These are phyloP conservation scores for Eudasyphora cyanicolor DNA, from an alignment of 2,888 invertebrate species.

Conservation along the genomic window DNA sequence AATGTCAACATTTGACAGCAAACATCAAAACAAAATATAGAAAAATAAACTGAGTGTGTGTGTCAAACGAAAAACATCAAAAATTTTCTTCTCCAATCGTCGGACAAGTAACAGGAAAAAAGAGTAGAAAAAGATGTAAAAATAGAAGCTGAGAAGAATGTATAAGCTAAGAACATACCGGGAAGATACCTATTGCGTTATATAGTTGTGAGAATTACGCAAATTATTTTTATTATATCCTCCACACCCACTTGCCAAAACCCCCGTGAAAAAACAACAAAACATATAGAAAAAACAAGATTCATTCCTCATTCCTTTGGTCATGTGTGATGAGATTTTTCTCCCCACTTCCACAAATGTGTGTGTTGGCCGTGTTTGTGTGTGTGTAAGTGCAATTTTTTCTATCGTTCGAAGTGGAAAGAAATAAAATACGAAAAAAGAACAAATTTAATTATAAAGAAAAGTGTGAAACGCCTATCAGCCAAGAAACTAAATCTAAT, in stretches of 20 bases:
- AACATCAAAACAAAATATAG: slow-evolving; percentile 15
- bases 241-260: slow-evolving; percentile 61
- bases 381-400: slow-evolving; percentile 46
- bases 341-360: slow-evolving; percentile 36
- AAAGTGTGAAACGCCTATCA: neutral
- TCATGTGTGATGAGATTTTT: slow-evolving; percentile 55
- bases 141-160: slow-evolving; percentile 44
- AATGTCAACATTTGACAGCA: too few species aligned
- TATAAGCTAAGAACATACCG: slow-evolving; percentile 22
- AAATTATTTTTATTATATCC: slow-evolving; percentile 32
- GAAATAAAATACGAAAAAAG: slow-evolving; percentile 40
- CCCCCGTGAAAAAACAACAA: slow-evolving; percentile 10
- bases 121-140: slow-evolving; percentile 49
- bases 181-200: neutral
- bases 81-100: slow-evolving; percentile 32
- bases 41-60: slow-evolving; percentile 29
- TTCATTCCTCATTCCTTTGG: slow-evolving; percentile 59
- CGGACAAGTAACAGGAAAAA: slow-evolving; percentile 37
- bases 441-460: slow-evolving; percentile 34
- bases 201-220: slow-evolving; percentile 44
- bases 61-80: slow-evolving; percentile 7
- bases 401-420: slow-evolving; percentile 27
- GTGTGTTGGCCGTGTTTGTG: slow-evolving; percentile 41
- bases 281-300: slow-evolving; percentile 37
- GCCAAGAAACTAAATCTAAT: too few species aligned